Conservation (phyloP, 1,140 invertebrate genomes). For the Drosophila bocki region DNA sequence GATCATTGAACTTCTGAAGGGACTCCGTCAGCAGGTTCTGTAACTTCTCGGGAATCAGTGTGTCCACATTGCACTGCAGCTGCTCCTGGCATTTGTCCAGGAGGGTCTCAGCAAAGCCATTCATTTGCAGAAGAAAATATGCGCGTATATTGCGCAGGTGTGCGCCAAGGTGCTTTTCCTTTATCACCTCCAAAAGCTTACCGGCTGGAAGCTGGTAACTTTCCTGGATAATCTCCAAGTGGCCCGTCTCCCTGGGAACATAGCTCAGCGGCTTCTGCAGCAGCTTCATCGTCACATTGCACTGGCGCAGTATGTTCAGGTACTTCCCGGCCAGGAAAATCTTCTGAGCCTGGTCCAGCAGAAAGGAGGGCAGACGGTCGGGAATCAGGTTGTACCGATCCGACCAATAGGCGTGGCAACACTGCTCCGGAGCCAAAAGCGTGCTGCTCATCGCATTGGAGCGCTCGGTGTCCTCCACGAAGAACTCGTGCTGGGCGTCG, state of each 20-base stretch:
- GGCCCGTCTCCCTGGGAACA: background rate
- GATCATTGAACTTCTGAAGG: slow-evolving; percentile 27
- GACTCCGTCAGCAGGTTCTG: slow-evolving; percentile 25
- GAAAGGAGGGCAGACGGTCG: slow-evolving; percentile 51
- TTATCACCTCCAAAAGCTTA: slow-evolving; percentile 49
- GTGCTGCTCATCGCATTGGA: slow-evolving; percentile 54
- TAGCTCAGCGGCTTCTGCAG: slow-evolving; percentile 50
- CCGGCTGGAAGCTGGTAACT: slow-evolving; percentile 57
- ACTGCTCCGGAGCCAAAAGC: slow-evolving; percentile 50
- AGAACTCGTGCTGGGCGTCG: slow-evolving; percentile 57
- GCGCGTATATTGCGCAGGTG: slow-evolving; percentile 48
- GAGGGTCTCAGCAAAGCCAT: slow-evolving; percentile 29
- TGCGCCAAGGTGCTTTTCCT: slow-evolving; percentile 29
- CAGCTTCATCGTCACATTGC: slow-evolving; percentile 54
- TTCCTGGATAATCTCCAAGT: slow-evolving; percentile 35
- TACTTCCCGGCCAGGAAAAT: slow-evolving; percentile 67
- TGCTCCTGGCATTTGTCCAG: slow-evolving; percentile 24
- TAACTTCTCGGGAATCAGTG: slow-evolving; percentile 41
- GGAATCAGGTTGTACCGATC: slow-evolving; percentile 38
- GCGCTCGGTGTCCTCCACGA: slow-evolving; percentile 53
- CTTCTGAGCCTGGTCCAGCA: slow-evolving; percentile 12
- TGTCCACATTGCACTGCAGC: slow-evolving; percentile 34
- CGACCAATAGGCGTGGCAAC: slow-evolving; percentile 60
- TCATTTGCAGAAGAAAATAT: slow-evolving; percentile 49
- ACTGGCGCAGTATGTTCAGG: slow-evolving; percentile 63